Evolutionary conservation across 2,888 invertebrate genomes (phyloP).

Genomic region (Resseliella maxima): DNA sequence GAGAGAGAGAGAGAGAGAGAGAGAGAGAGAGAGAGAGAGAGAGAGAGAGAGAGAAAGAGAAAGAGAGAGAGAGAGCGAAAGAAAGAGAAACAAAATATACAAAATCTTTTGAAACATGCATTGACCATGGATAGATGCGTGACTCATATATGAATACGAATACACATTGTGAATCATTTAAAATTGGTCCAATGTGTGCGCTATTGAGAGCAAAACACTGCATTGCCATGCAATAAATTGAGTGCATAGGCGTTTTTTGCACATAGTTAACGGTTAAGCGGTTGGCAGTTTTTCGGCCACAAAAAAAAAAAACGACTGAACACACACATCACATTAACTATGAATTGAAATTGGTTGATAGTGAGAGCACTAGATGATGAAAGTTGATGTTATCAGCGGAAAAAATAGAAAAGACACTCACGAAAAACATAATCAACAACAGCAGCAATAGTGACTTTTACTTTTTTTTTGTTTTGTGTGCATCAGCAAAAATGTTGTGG

Average conservation of each 20-base stretch:
- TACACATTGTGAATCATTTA: no score
- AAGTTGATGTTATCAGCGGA: not conserved
- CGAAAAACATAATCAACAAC: not conserved
- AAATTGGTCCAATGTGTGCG: no score
- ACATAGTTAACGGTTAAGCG: constrained; percentile 15
- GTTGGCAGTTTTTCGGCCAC: not conserved
- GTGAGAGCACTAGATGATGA: not conserved
- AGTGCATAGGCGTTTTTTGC: constrained; percentile 30
- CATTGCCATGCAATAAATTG: not conserved
- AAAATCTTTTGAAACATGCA: constrained; percentile 15
- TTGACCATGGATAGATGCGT: constrained; percentile 29
- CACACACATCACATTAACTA: not conserved
- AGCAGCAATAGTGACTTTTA: not conserved
- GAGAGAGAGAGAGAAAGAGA: no score
- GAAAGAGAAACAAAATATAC: no score
- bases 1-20: no score
- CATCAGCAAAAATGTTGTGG: not conserved
- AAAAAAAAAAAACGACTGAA: no score
- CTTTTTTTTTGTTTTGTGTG: not conserved
- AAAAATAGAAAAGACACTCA: not conserved
- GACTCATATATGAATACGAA: no score
- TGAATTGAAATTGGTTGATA: not conserved
- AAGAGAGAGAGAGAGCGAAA: no score
- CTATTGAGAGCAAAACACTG: not conserved
- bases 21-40: no score